Evolutionary conservation across 2,888 invertebrate species (phyloP).

Genomic region (Belgica antarctica): DNA sequence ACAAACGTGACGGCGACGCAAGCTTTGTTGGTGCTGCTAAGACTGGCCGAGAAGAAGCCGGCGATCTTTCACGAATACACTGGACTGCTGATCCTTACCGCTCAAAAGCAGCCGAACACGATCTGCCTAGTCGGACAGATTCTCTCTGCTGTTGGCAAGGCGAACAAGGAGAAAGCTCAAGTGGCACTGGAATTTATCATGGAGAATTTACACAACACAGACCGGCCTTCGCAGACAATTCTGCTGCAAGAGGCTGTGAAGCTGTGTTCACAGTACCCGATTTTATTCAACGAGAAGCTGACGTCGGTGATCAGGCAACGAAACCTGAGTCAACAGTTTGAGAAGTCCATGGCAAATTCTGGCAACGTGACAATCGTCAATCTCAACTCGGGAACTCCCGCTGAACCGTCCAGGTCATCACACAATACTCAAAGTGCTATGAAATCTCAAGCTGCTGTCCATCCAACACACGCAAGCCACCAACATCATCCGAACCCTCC

Average conservation of each 20-base stretch:
- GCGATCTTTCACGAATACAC: slow-evolving; percentile 70
- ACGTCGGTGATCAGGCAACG: slow-evolving; percentile 71
- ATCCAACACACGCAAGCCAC: slow-evolving; percentile 47
- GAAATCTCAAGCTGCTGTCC: not conserved
- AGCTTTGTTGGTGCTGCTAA: slow-evolving; percentile 71
- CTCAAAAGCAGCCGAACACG: slow-evolving; percentile 65
- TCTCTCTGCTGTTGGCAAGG: slow-evolving; percentile 69
- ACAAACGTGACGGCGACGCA: slow-evolving; percentile 58
- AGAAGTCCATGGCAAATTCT: not conserved
- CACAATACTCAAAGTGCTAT: slow-evolving; percentile 25
- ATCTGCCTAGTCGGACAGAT: slow-evolving; percentile 68
- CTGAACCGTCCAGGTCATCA: slow-evolving; percentile 46
- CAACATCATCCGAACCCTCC: slow-evolving; percentile 46
- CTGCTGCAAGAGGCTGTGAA: slow-evolving; percentile 77
- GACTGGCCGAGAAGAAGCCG: slow-evolving; percentile 70
- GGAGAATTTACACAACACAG: slow-evolving; percentile 67
- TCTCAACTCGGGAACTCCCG: slow-evolving; percentile 59
- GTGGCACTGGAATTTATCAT: slow-evolving; percentile 79
- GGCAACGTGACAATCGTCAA: slow-evolving; percentile 70
- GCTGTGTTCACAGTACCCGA: slow-evolving; percentile 76
- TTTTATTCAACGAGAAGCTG: slow-evolving; percentile 76
- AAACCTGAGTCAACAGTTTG: slow-evolving; percentile 50
- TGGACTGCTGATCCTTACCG: slow-evolving; percentile 65
- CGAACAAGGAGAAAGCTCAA: slow-evolving; percentile 73
- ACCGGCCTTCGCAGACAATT: slow-evolving; percentile 70